Evolutionary conservation across 2,888 invertebrate genomes (phyloP).

Genomic region (Aphodius granarius): DNA sequence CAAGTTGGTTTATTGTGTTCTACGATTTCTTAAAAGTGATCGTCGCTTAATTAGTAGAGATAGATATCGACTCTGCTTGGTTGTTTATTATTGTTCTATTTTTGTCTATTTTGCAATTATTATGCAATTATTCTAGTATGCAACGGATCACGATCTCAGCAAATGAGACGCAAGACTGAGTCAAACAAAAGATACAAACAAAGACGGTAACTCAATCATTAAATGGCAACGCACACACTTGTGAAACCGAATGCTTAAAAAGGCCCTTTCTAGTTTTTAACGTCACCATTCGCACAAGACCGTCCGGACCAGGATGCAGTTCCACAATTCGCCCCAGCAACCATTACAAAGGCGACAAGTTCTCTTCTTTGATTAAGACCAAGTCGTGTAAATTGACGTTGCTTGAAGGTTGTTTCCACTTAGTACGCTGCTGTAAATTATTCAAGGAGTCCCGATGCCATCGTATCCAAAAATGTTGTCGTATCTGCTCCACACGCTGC

Average conservation of each 20-base stretch:
- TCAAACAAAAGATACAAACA: too few species aligned
- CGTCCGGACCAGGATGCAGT: not conserved
- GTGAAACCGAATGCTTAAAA: not conserved
- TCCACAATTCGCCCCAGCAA: not conserved
- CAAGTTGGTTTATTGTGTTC: too few species aligned
- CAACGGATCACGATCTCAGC: too few species aligned
- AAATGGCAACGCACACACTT: not conserved
- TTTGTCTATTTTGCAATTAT: too few species aligned
- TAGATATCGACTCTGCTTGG: too few species aligned
- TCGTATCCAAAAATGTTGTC: conserved; percentile 37
- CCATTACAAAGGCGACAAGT: not conserved
- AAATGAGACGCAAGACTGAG: too few species aligned
- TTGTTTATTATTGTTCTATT: too few species aligned
- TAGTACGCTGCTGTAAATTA: conserved; percentile 33
- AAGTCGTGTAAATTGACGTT: not conserved
- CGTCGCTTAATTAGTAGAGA: too few species aligned
- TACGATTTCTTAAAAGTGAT: too few species aligned
- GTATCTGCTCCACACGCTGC: conserved; percentile 30
- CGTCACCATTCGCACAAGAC: not conserved
- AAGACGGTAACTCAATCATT: not conserved
- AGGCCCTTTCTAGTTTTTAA: not conserved
- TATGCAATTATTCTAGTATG: too few species aligned
- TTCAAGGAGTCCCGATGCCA: conserved; percentile 39
- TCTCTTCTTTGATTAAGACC: not conserved
- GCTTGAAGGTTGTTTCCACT: conserved; percentile 26